Percentiles rank a stretch among this genome's conserved stretches.
phyloP scores from a whole-genome alignment of 1,140 invertebrate genomes.

The Argopecten irradians region DNA sequence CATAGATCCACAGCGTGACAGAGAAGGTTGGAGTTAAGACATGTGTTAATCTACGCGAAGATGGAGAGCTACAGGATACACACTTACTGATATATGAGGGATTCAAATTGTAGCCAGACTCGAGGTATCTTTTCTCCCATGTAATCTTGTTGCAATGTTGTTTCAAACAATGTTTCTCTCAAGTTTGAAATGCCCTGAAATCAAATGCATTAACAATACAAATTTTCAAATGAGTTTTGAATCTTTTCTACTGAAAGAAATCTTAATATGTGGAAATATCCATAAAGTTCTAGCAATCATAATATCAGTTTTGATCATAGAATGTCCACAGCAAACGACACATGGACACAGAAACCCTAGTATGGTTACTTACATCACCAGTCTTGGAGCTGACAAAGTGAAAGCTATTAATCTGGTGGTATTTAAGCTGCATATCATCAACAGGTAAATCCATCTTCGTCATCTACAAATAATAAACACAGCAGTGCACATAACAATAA shows the following conservation, averaged over 20 bases:
- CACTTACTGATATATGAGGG: slow-evolving; percentile 43
- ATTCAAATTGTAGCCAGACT: slow-evolving; percentile 72
- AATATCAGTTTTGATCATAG: no score
- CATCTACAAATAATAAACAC: no score
- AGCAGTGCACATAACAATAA: no score
- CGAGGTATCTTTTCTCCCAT: slow-evolving; percentile 75
- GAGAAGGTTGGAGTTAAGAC: not conserved
- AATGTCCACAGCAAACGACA: no score
- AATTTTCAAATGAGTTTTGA: not conserved
- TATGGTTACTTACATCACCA: slow-evolving; percentile 59
- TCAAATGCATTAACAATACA: not conserved
- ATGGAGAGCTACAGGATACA: not conserved
- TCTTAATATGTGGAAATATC: no score
- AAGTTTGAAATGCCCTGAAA: slow-evolving; percentile 71
- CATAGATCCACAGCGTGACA: no score
- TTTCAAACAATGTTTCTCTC: slow-evolving; percentile 62
- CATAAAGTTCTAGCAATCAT: no score
- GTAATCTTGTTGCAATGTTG: slow-evolving; percentile 70
- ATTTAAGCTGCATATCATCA: slow-evolving; percentile 64
- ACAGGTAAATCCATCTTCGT: slow-evolving; percentile 70
- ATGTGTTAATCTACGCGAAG: not conserved
- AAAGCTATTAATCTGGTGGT: slow-evolving; percentile 69
- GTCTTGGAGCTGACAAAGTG: slow-evolving; percentile 68
- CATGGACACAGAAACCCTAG: not conserved
- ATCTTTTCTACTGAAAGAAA: no score